phyloP scores from a whole-genome alignment of 2,888 invertebrate genomes.

The Eurytoma adleriae region DNA sequence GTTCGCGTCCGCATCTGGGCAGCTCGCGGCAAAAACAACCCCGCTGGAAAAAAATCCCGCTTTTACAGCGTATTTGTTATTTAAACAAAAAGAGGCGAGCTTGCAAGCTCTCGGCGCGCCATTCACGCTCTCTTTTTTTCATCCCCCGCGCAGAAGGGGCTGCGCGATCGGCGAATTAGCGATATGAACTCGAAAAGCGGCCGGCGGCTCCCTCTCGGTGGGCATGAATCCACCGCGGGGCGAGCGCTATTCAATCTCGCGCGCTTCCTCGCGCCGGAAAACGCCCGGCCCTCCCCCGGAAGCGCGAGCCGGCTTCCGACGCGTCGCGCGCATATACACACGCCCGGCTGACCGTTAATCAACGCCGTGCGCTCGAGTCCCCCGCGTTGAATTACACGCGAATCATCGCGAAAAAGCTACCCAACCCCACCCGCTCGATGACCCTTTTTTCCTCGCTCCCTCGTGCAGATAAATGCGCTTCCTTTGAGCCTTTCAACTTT shows the following conservation, averaged over 20 bases:
- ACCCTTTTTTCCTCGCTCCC: neutral
- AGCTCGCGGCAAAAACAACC: too few relatives aligned
- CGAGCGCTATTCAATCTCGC: constrained; percentile 17
- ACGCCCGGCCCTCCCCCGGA: constrained; percentile 32
- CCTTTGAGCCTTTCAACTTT: neutral
- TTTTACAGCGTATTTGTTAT: too few relatives aligned
- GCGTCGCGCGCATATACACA: neutral
- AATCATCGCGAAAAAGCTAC: constrained; percentile 21
- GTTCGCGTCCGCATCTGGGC: too few relatives aligned
- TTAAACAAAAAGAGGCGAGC: too few relatives aligned
- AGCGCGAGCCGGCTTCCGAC: constrained; percentile 42
- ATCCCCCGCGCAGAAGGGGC: neutral
- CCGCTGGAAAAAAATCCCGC: too few relatives aligned
- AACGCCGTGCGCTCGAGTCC: constrained; percentile 37
- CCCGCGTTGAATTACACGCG: constrained; percentile 37
- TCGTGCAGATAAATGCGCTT: neutral
- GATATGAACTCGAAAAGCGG: constrained; percentile 1
- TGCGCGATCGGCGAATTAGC: constrained; percentile 34
- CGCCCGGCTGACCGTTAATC: constrained; percentile 52
- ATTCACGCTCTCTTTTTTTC: neutral
- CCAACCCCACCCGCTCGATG: neutral
- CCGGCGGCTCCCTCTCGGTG: neutral
- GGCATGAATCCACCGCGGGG: neutral
- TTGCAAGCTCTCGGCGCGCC: too few relatives aligned
- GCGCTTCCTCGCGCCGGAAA: constrained; percentile 31